Percentiles rank a stretch among this genome's conserved stretches.
These are phyloP conservation scores for Montipora capricornis DNA, from an alignment of 64 coral and sea anemone genomes.

Conservation along the genomic window DNA sequence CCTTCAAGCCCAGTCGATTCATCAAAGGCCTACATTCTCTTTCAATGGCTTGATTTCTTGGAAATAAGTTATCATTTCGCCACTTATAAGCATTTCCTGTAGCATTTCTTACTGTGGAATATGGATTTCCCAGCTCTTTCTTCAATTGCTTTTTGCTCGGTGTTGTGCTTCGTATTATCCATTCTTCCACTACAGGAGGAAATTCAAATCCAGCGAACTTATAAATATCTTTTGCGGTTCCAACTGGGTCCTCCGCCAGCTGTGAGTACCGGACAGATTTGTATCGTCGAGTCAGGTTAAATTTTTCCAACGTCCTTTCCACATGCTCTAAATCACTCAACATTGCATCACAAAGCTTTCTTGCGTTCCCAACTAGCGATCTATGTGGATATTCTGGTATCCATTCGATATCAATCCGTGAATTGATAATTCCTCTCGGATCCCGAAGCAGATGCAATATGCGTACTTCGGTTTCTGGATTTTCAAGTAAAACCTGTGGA, in stretches of 20 bases:
- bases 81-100: slow-evolving; percentile 66
- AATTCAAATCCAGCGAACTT: slow-evolving; percentile 53
- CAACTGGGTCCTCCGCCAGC: slow-evolving; percentile 34
- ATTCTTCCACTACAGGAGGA: not conserved
- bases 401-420: slow-evolving; percentile 50
- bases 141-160: slow-evolving; percentile 18
- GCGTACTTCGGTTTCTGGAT: slow-evolving; percentile 8
- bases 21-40: slow-evolving; percentile 45
- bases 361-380: not conserved
- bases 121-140: not conserved
- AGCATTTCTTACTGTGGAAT: slow-evolving; percentile 46
- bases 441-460: slow-evolving; percentile 47
- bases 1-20: slow-evolving; percentile 1
- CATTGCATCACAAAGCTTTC: slow-evolving; percentile 9
- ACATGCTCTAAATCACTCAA: slow-evolving; percentile 17
- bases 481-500: slow-evolving; percentile 37
- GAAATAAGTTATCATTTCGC: not conserved
- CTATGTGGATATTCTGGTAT: slow-evolving; percentile 30
- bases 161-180: slow-evolving; percentile 38
- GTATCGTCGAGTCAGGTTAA: slow-evolving; percentile 9
- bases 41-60: slow-evolving; percentile 36
- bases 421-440: slow-evolving; percentile 55
- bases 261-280: slow-evolving; percentile 51
- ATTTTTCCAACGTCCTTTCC: not conserved
- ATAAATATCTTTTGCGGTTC: slow-evolving; percentile 48